These are phyloP conservation scores for Athene cunicularia DNA, from an alignment of 2,113 vertebrate species.

Conservation along the genomic window DNA sequence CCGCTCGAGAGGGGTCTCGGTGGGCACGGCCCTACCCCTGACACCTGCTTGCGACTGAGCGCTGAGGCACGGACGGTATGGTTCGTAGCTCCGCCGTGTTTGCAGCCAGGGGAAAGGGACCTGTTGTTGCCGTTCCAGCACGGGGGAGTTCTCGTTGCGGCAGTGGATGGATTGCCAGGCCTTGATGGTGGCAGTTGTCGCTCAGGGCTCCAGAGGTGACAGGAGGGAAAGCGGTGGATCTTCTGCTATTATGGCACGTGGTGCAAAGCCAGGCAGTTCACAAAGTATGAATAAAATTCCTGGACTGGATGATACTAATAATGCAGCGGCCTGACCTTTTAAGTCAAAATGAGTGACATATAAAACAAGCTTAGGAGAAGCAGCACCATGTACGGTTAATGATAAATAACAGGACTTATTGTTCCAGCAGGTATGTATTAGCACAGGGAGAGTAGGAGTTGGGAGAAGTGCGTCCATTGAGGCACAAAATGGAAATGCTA, in stretches of 20 bases:
- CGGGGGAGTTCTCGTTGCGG: background rate
- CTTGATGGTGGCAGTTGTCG: background rate
- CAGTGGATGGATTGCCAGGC: background rate
- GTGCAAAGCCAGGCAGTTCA: background rate
- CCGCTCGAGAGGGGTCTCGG: accelerated
- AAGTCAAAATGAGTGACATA: background rate
- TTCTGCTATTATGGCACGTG: accelerated
- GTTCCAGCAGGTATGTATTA: conserved; percentile 15
- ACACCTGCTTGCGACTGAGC: background rate
- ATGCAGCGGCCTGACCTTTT: background rate
- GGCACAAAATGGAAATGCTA: conserved; percentile 58
- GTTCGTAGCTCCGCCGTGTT: background rate
- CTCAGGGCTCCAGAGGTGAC: background rate
- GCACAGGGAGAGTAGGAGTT: conserved; percentile 18
- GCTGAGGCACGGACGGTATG: accelerated
- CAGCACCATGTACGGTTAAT: background rate
- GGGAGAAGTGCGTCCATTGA: conserved; percentile 16
- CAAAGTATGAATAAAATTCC: background rate
- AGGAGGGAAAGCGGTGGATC: background rate
- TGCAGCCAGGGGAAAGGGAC: background rate
- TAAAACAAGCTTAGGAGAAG: background rate
- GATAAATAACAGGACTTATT: background rate
- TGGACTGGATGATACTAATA: background rate
- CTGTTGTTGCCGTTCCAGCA: background rate
- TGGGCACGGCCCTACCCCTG: background rate